Evolutionary conservation across 2,888 invertebrate genomes (phyloP), one percentile per base, ranked within the genome.

Genomic region (Limnephilus auricula): DNA sequence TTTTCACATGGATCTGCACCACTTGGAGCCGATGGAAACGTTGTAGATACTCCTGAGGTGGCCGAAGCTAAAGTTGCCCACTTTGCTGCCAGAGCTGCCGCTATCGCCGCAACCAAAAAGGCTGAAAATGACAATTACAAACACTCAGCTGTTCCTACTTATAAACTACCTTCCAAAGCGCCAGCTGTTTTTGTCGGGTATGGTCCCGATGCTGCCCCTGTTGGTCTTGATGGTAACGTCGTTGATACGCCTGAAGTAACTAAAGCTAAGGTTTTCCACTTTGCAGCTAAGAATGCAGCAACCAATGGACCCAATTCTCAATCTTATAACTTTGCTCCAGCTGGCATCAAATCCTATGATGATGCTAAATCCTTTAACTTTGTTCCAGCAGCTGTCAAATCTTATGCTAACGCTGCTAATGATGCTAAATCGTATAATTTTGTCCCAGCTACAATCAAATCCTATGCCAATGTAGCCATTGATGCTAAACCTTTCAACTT

Each of bases 11-110:
- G 88, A 89, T 30, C 50, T 18, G 91, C 91, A 18, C 91, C 91
- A 12, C 83, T 91, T n/a, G 91, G 91, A 25, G 40, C 78, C 45
- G 91, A 91, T 32, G 91, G 90, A 45, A 90, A 84, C 32, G 90
- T 90, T 18, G 95, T 96, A 93, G 97, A 96, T 94, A 96, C 96
- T 87, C 96, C 96, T 92, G 97, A 97, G 94, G 97, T 97, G 50
- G 96, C 87, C 97, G 97, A 94, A 95, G 96, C 92, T 92, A 91
- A 91, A 89, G 84, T 85, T 2, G 78, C 65, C n/a, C 89, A 89
- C 30, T 89, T 79, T 37, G 89, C 89, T 79, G 89, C 89, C 4
- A 25, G 25, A 10, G 50, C 82, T 37, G 79, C 31, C 13, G 86
- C 45, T 30, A 40, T 34, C 3, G 65, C 97, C 25, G 65, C 65